Percentiles rank a stretch among this genome's conserved stretches.
phyloP scores from a whole-genome alignment of 2,888 invertebrate genomes.

The Pristionchus fissidentatus region DNA sequence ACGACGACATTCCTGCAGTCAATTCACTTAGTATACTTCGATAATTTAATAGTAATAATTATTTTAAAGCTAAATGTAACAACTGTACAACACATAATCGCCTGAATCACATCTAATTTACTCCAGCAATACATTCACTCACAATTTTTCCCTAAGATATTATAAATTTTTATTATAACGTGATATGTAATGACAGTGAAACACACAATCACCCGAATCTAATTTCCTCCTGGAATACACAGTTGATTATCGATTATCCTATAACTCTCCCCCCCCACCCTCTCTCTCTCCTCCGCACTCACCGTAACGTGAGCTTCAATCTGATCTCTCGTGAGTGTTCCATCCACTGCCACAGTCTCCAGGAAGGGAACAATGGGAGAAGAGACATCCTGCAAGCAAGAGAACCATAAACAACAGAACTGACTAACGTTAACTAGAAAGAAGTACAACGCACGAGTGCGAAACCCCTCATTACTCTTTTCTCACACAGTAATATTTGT shows the following conservation, averaged over 20 bases:
- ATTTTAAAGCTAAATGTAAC: neutral
- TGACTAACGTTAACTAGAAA: too few species aligned
- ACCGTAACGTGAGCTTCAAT: constrained; percentile 67
- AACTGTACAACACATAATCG: neutral
- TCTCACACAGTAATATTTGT: too few species aligned
- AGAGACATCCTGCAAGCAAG: constrained; percentile 82
- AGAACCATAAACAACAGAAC: too few species aligned
- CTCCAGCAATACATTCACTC: neutral
- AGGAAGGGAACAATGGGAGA: constrained; percentile 95
- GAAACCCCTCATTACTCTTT: too few species aligned
- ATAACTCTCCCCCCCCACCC: neutral
- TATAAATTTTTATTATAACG: neutral
- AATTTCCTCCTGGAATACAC: too few species aligned
- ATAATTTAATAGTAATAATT: too few species aligned
- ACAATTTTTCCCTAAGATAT: neutral
- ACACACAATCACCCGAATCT: neutral
- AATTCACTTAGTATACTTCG: constrained; percentile 3
- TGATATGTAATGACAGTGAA: neutral
- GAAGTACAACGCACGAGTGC: too few species aligned
- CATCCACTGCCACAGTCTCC: constrained; percentile 87
- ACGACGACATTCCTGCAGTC: constrained; percentile 69
- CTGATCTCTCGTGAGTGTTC: constrained; percentile 59
- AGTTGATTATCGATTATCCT: neutral
- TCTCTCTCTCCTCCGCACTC: neutral
- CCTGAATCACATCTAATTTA: neutral